Percentiles rank a stretch among this genome's conserved stretches.
Conservation (phyloP, 1,140 invertebrate genomes). For the Holcopasites calliopsidis region DNA sequence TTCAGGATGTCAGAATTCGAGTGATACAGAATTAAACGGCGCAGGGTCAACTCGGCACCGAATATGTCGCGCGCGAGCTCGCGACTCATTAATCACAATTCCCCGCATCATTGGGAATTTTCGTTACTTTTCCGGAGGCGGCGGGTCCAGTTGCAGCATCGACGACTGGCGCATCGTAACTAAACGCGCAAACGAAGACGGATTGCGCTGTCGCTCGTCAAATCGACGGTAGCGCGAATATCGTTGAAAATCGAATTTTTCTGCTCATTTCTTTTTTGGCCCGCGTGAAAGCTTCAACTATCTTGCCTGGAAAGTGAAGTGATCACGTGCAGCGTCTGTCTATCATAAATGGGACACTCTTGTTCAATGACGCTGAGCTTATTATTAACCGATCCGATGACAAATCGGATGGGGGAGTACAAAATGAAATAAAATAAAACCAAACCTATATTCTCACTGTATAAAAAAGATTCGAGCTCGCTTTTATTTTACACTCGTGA, state of each 20-base stretch:
- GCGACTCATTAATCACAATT: constrained; percentile 55
- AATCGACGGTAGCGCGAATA: background rate
- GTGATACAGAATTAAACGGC: no score
- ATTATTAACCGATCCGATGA: background rate
- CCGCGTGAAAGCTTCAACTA: background rate
- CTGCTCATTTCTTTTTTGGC: background rate
- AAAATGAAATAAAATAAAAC: no score
- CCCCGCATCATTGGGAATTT: constrained; percentile 49
- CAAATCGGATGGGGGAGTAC: no score
- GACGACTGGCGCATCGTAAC: constrained; percentile 34
- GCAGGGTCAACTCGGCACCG: no score
- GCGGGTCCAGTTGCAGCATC: background rate
- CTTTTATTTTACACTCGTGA: no score
- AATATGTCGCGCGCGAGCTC: constrained; percentile 2
- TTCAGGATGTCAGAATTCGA: no score
- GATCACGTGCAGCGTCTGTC: background rate
- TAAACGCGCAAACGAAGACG: constrained; percentile 58
- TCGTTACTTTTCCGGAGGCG: constrained; percentile 40
- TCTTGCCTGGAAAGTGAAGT: background rate
- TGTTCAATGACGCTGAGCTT: no score
- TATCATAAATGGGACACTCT: background rate
- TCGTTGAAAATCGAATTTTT: background rate
- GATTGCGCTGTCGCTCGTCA: constrained; percentile 43
- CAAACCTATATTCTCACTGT: no score
- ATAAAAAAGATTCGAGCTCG: no score